A percentile compares a stretch with the other conserved stretches of the same genome.
phyloP scores from a whole-genome alignment of 1,140 invertebrate species.

The Druon quercuslanigerum region DNA sequence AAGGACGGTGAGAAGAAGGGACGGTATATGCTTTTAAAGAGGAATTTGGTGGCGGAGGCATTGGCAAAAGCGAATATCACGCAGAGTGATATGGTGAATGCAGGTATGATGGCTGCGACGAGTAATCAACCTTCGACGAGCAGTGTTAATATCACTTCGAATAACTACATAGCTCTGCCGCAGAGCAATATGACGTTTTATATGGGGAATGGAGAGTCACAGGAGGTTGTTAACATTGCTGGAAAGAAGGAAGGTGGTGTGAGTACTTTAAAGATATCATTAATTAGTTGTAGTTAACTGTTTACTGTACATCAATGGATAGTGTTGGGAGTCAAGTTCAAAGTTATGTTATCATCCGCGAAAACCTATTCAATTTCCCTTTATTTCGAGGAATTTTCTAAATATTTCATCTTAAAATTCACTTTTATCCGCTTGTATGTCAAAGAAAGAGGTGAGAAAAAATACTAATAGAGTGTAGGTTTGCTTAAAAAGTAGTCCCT shows the following conservation, averaged over 20 bases:
- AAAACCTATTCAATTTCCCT: no score
- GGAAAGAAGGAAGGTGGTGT: slow-evolving; percentile 8
- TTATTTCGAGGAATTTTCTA: no score
- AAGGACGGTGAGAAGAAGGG: not conserved
- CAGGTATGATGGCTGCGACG: not conserved
- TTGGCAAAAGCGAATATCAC: not conserved
- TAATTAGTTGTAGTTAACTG: not conserved
- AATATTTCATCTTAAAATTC: no score
- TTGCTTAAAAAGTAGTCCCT: no score
- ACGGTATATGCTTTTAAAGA: not conserved
- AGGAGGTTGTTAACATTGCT: not conserved
- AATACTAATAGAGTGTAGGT: no score
- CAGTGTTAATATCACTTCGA: not conserved
- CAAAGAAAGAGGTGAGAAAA: no score
- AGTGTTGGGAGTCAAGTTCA: no score
- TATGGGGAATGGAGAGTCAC: not conserved
- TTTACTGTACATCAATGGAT: not conserved
- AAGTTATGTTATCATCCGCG: no score
- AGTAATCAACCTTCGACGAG: slow-evolving; percentile 2
- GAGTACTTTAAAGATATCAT: slow-evolving; percentile 14
- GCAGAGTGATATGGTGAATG: not conserved
- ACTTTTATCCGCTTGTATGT: no score
- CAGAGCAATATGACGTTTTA: not conserved
- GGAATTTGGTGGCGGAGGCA: not conserved
- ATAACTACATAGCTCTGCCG: not conserved